These are phyloP conservation scores for Philhelius pedissequus DNA, from an alignment of 2,888 invertebrate genomes.

Conservation along the genomic window DNA sequence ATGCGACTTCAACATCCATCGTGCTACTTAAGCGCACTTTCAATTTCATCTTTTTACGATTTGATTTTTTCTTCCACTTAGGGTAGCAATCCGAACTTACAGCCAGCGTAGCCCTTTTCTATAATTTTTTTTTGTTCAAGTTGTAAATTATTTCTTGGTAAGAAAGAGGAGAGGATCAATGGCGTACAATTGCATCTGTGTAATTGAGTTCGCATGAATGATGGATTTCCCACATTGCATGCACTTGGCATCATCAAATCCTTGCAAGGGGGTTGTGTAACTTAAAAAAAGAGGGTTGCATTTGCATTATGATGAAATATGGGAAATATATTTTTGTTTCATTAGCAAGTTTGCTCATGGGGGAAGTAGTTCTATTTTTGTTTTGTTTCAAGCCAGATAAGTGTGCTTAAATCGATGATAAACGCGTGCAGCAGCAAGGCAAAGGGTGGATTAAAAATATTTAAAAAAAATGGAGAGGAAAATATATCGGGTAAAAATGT, in stretches of 20 bases:
- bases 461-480: background rate
- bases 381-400: conserved; percentile 50
- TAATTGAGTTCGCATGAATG: conserved; percentile 53
- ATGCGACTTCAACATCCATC: conserved; percentile 18
- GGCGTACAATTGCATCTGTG: conserved; percentile 32
- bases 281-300: conserved; percentile 33
- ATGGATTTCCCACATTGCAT: conserved; percentile 15
- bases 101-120: background rate
- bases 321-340: conserved; percentile 29
- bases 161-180: conserved; percentile 32
- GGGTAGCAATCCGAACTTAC: conserved; percentile 27
- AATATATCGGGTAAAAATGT: background rate
- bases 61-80: conserved; percentile 29
- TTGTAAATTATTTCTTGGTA: conserved; percentile 38
- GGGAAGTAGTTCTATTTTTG: conserved; percentile 15
- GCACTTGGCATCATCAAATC: conserved; percentile 20
- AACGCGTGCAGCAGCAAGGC: background rate
- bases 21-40: conserved; percentile 39
- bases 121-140: background rate
- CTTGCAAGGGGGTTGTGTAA: background rate
- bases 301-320: conserved; percentile 9
- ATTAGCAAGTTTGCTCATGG: conserved; percentile 26
- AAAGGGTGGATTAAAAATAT: background rate
- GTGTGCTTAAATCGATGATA: conserved; percentile 28
- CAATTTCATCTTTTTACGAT: conserved; percentile 58